Evolutionary conservation across 2,888 invertebrate species (phyloP).

Genomic region (Lottia gigantea): DNA sequence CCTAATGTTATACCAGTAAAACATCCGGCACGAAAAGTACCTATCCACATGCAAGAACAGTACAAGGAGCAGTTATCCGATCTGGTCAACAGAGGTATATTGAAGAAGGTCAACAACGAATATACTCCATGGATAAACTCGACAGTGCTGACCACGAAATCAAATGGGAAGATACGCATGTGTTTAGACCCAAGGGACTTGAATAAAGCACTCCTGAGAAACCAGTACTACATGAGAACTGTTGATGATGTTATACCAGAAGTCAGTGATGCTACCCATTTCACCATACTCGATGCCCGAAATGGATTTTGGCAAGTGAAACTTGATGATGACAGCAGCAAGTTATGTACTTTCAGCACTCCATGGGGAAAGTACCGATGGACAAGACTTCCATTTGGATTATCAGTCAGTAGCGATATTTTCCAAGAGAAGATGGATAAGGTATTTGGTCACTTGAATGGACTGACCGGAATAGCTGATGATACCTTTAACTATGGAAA

Average conservation of each 20-base stretch:
- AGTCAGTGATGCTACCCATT: conserved; percentile 22
- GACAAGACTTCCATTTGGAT: conserved; percentile 32
- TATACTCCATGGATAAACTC: conserved; percentile 1
- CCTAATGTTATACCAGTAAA: not conserved
- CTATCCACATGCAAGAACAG: not conserved
- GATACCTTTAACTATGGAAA: conserved; percentile 26
- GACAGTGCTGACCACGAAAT: not conserved
- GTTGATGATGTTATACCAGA: conserved; percentile 28
- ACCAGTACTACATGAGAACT: conserved; percentile 15
- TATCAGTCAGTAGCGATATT: conserved; percentile 25
- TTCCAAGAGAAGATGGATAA: conserved; percentile 27
- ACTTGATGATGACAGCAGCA: conserved; percentile 32
- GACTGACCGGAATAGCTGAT: conserved; percentile 27
- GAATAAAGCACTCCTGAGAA: conserved; percentile 17
- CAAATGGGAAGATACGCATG: conserved; percentile 19
- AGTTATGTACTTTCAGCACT: conserved; percentile 34
- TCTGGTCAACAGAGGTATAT: not conserved
- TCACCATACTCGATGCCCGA: conserved; percentile 25
- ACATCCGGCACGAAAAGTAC: conserved; percentile 10
- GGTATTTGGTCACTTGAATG: conserved; percentile 23
- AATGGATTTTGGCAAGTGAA: conserved; percentile 37
- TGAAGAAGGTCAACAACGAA: not conserved
- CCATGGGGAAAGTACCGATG: conserved; percentile 34
- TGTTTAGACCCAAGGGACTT: conserved; percentile 29
- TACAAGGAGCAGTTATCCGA: not conserved